Conservation (phyloP, 2,888 invertebrate genomes). For the Diarsia brunnea region DNA sequence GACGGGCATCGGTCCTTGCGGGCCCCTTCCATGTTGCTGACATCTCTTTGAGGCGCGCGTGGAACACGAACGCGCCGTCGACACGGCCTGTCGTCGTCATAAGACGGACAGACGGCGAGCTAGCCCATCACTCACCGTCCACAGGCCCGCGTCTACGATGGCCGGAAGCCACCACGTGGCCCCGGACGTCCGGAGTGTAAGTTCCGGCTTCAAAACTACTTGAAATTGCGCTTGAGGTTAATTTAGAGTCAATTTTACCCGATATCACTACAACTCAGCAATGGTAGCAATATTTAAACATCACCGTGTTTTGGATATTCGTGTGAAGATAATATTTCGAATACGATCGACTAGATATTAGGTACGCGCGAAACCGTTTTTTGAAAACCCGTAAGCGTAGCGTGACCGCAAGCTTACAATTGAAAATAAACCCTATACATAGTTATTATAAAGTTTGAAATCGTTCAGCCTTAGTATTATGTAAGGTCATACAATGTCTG, state of each 20-base stretch:
- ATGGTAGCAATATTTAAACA: background rate
- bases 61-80: too few species aligned
- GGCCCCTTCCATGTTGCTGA: too few species aligned
- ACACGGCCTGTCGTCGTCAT: too few species aligned
- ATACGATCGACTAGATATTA: background rate
- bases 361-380: background rate
- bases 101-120: too few species aligned
- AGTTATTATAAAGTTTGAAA: constrained; percentile 42
- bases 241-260: background rate
- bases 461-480: constrained; percentile 64
- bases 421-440: constrained; percentile 39
- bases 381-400: background rate
- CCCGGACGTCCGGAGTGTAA: too few species aligned
- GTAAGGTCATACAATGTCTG: constrained; percentile 29
- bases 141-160: too few species aligned
- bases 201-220: background rate
- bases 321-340: background rate
- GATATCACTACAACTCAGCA: background rate
- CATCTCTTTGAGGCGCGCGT: too few species aligned
- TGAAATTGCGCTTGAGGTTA: background rate
- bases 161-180: too few species aligned
- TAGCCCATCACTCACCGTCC: too few species aligned
- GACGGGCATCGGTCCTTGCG: too few species aligned
- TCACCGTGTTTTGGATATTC: background rate
- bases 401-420: constrained; percentile 43